Evolutionary conservation across 2,797 vertebrate genomes (phyloP).

Genomic region (Cygnus olor): DNA sequence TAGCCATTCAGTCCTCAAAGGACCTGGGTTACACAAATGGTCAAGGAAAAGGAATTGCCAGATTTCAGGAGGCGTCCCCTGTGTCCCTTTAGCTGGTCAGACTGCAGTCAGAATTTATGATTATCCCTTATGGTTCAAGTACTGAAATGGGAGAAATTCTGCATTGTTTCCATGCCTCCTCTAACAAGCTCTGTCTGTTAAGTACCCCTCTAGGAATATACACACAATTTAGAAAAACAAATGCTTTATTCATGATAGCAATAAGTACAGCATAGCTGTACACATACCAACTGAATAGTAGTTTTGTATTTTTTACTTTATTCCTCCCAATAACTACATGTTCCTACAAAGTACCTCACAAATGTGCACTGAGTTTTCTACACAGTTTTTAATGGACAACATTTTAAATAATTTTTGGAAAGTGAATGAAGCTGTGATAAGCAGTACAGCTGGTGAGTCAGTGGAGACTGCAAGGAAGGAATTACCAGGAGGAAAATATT

Average conservation of each 20-base stretch:
- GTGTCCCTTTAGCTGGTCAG: not conserved
- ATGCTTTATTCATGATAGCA: constrained; percentile 45
- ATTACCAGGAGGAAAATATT: not conserved
- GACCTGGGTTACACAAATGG: not conserved
- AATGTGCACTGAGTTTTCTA: not conserved
- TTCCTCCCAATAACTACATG: constrained; percentile 26
- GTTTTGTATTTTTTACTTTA: constrained; percentile 49
- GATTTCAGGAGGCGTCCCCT: not conserved
- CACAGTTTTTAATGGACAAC: constrained; percentile 2
- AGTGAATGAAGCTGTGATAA: constrained; percentile 19
- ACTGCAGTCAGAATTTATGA: constrained; percentile 22
- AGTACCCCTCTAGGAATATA: constrained; percentile 44
- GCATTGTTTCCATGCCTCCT: not conserved
- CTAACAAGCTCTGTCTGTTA: constrained; percentile 44
- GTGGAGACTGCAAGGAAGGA: not conserved
- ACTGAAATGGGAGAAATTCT: not conserved
- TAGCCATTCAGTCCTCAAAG: not conserved
- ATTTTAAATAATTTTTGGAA: constrained; percentile 38
- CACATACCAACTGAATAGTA: not conserved
- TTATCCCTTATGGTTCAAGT: not conserved
- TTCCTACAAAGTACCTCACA: constrained; percentile 21
- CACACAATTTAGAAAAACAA: constrained; percentile 54
- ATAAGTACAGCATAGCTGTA: not conserved
- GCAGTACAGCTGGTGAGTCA: not conserved
- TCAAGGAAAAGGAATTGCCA: not conserved